phyloP scores from a whole-genome alignment of 2,797 vertebrate species.

The Mormyrops attenuatus region DNA sequence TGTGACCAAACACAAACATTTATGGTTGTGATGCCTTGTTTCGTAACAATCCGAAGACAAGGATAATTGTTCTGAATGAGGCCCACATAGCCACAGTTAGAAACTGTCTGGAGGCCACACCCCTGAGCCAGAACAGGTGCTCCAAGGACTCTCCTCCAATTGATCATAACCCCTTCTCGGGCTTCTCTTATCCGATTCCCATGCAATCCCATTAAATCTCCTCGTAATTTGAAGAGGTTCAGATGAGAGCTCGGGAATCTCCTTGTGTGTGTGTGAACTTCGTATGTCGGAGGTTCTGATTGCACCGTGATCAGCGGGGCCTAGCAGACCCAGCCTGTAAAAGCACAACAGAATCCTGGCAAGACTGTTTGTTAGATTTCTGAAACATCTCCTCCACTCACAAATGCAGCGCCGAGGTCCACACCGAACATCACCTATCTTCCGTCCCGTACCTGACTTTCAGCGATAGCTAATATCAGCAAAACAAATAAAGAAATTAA shows the following conservation, averaged over 20 bases:
- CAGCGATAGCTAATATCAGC: neutral
- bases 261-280: constrained; percentile 32
- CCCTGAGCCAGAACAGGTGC: constrained; percentile 63
- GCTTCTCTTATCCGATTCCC: constrained; percentile 54
- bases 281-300: neutral
- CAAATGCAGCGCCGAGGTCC: neutral
- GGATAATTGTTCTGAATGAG: neutral
- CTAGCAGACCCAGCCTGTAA: neutral
- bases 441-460: neutral
- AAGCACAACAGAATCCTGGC: neutral
- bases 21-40: neutral
- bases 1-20: neutral
- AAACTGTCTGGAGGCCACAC: neutral
- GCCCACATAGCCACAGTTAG: neutral
- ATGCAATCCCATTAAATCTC: constrained; percentile 72
- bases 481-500: neutral
- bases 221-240: constrained; percentile 71
- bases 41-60: neutral
- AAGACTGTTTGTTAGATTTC: neutral
- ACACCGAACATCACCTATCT: neutral
- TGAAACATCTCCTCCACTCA: neutral
- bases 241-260: constrained; percentile 71
- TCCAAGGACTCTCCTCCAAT: constrained; percentile 63
- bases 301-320: neutral
- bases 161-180: constrained; percentile 58